A percentile compares a stretch with the other conserved stretches of the same genome.
These are phyloP conservation scores for Thomomys bottae DNA, from an alignment of 2,113 vertebrate genomes.

Conservation along the genomic window DNA sequence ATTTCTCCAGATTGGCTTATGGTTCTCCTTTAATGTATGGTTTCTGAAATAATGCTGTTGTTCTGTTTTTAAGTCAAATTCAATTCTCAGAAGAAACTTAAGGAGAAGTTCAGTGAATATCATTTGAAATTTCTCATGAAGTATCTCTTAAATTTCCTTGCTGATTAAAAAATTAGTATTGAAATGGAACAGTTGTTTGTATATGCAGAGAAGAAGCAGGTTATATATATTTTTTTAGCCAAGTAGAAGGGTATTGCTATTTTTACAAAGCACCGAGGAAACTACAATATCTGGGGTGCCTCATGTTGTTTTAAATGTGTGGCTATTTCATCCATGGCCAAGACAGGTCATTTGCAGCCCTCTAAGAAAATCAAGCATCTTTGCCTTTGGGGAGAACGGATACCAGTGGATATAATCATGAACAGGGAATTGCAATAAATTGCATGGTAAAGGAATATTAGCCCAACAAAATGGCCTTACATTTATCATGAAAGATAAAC, in stretches of 20 bases:
- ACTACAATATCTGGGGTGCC: constrained; percentile 1
- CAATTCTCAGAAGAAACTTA: constrained; percentile 23
- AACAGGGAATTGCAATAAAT: neutral
- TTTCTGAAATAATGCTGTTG: neutral
- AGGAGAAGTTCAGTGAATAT: neutral
- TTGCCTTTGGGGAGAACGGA: neutral
- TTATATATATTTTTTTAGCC: neutral
- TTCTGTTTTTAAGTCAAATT: constrained; percentile 25
- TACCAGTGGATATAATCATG: neutral
- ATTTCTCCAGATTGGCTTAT: constrained; percentile 9
- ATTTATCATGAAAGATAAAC: constrained; percentile 15
- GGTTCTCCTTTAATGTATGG: neutral
- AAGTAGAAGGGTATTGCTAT: neutral
- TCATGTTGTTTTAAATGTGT: constrained; percentile 42
- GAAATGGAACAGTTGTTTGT: constrained; percentile 17
- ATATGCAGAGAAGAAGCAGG: neutral
- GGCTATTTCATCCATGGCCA: neutral
- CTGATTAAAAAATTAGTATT: neutral
- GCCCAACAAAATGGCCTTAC: neutral
- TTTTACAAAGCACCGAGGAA: constrained; percentile 30
- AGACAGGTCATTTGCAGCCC: neutral
- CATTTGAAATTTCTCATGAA: constrained; percentile 13
- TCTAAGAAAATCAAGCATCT: neutral
- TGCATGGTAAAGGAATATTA: constrained; percentile 18
- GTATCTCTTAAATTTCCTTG: constrained; percentile 19